Base-by-base conservation (phyloP, 2,113 vertebrate genomes). In the Sialia sialis region DNA sequence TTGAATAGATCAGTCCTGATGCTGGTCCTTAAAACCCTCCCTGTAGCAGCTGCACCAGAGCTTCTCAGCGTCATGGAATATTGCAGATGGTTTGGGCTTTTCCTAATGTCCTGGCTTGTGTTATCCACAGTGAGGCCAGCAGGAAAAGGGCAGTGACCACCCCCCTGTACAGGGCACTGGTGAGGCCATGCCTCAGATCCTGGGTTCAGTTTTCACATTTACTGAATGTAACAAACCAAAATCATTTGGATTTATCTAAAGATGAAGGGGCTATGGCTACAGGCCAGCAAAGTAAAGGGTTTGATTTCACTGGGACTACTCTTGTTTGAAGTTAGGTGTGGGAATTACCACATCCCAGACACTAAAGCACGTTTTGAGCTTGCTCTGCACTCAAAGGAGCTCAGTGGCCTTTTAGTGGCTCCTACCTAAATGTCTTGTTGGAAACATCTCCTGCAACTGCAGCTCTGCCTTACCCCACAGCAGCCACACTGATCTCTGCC, bases 401-500 rank as follows among this genome's bases (percentile, higher is more conserved):
- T 64, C 34, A 16, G 18, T 11, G 48, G 36, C 21, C 12, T 66
- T 32, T 44, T 34, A 60, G 15, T 68, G 66, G 27, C n/a, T 44
- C 38, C 26, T 52, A 27, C 13, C 75, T 44, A 15, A 21, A 43
- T 9, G 13, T 39, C 49, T 64, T 26, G 10, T 85, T 68, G 72
- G 86, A 86, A 87, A 27, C 3, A 16, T 14, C 44, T 32, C 49
- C 38, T 32, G 6, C 39, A 41, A 0, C 1, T 51, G 12, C 49
- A 73, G 75, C 12, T 44, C 46, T 64, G 21, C 44, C 34, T 25
- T 32, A 11, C 20, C 20, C 46, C 36, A 5, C 17, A 44, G 41
- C 32, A 52, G 30, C 19, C 7, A 2, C 0, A 0, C 38, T 17
- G n/a, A 29, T 52, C 76, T 64, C 55, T 70, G 64, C 36, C 32